Evolutionary conservation across 2,113 vertebrate species (phyloP).

Genomic region (Apodemus sylvaticus): DNA sequence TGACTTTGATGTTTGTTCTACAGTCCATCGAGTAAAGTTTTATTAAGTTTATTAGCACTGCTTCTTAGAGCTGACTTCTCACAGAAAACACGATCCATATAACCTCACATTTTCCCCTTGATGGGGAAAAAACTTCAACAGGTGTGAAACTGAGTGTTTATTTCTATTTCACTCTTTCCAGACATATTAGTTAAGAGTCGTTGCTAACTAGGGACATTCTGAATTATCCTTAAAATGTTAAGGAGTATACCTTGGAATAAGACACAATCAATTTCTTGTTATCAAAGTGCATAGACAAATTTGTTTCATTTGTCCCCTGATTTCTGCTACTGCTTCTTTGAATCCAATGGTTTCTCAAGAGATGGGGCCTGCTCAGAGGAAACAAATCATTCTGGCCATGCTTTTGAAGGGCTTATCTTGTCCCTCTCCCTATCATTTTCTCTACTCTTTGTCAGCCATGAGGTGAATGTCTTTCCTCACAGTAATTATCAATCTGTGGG

Average conservation of each 20-base stretch:
- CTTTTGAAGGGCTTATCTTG: not conserved
- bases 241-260: not conserved
- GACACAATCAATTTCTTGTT: not conserved
- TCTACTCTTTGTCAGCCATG: not conserved
- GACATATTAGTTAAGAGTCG: constrained; percentile 34
- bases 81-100: constrained; percentile 8
- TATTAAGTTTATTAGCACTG: constrained; percentile 40
- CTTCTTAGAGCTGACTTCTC: constrained; percentile 29
- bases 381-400: not conserved
- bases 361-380: not conserved
- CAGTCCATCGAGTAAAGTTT: not conserved
- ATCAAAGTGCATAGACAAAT: not conserved
- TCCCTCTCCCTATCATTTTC: not conserved
- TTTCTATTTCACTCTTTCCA: constrained; percentile 45
- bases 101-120: not conserved
- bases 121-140: constrained; percentile 31
- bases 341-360: not conserved
- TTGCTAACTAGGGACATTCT: constrained; percentile 19
- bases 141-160: constrained; percentile 16
- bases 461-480: not conserved
- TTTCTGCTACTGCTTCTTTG: not conserved
- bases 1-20: constrained; percentile 51
- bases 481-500: not conserved
- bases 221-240: not conserved
- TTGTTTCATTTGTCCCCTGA: not conserved